phyloP scores from a whole-genome alignment of 2,113 vertebrate species.

The Ailuropoda melanoleuca region DNA sequence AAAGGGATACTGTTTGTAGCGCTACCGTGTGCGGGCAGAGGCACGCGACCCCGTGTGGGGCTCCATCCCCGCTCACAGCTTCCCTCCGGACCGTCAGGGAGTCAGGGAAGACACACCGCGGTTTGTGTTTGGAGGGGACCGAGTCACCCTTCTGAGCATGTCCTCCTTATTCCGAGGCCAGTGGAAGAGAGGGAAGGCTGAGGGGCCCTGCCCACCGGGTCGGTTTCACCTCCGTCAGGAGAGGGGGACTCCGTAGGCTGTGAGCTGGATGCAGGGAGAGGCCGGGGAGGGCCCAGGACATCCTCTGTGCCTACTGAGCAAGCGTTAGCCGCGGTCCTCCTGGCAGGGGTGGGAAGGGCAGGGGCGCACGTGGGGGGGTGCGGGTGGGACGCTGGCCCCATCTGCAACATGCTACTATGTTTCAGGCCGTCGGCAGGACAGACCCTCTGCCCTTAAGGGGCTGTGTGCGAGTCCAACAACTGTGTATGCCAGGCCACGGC shows the following conservation, averaged over 20 bases:
- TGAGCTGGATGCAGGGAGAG: fast-evolving
- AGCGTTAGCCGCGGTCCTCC: too few relatives aligned
- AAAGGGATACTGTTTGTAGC: fast-evolving
- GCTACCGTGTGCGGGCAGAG: background rate
- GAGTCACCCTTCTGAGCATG: fast-evolving
- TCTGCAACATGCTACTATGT: fast-evolving
- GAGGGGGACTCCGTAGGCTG: background rate
- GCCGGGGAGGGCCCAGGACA: background rate
- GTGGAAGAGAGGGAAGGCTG: background rate
- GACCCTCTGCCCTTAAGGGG: background rate
- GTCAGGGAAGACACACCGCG: background rate
- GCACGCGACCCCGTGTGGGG: fast-evolving
- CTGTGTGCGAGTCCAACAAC: fast-evolving
- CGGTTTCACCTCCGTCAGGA: background rate
- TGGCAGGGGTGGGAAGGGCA: background rate
- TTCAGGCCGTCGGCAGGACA: fast-evolving
- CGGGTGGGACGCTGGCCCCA: background rate
- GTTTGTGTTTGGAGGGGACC: fast-evolving
- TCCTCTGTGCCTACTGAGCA: background rate
- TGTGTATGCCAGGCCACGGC: fast-evolving
- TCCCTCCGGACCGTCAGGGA: fast-evolving
- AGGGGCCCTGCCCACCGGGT: background rate
- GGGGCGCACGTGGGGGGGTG: too few relatives aligned
- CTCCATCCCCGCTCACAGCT: fast-evolving
- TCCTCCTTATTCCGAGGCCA: fast-evolving